Evolutionary conservation across 2,888 invertebrate genomes (phyloP).

Genomic region (Mythimna impura): DNA sequence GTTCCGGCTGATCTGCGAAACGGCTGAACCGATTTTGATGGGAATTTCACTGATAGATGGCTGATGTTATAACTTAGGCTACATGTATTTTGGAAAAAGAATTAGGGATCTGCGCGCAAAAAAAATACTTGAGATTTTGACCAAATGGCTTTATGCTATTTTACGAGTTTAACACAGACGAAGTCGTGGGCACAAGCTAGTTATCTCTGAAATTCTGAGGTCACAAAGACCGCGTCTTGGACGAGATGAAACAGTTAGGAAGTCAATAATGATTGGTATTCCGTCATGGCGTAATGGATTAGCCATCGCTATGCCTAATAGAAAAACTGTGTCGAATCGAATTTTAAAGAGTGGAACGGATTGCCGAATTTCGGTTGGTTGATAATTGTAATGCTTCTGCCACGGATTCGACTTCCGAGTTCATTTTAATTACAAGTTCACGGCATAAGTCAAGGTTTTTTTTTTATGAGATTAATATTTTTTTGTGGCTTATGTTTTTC

Average conservation of each 20-base stretch:
- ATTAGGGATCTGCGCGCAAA: too few species aligned
- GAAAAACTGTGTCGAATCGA: constrained; percentile 44
- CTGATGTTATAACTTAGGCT: too few species aligned
- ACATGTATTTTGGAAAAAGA: too few species aligned
- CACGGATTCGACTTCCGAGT: constrained; percentile 34
- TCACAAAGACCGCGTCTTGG: background rate
- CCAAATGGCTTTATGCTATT: too few species aligned
- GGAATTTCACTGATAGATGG: too few species aligned
- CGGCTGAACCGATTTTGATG: too few species aligned
- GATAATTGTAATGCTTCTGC: constrained; percentile 48
- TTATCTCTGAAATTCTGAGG: constrained; percentile 1
- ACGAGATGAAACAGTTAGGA: constrained; percentile 42
- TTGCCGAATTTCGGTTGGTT: constrained; percentile 33
- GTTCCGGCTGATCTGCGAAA: too few species aligned
- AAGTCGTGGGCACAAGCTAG: too few species aligned
- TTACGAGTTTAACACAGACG: too few species aligned
- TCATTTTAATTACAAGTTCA: constrained; percentile 22
- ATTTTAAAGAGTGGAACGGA: constrained; percentile 42
- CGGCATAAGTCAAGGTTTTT: background rate
- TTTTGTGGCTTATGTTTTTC: background rate
- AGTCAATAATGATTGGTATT: constrained; percentile 46
- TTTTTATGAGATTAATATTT: background rate
- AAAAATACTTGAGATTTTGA: too few species aligned
- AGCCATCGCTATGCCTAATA: constrained; percentile 14
- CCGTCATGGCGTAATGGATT: constrained; percentile 41